These are phyloP conservation scores for Pelecanus crispus DNA, from an alignment of 2,113 vertebrate genomes.

Conservation along the genomic window DNA sequence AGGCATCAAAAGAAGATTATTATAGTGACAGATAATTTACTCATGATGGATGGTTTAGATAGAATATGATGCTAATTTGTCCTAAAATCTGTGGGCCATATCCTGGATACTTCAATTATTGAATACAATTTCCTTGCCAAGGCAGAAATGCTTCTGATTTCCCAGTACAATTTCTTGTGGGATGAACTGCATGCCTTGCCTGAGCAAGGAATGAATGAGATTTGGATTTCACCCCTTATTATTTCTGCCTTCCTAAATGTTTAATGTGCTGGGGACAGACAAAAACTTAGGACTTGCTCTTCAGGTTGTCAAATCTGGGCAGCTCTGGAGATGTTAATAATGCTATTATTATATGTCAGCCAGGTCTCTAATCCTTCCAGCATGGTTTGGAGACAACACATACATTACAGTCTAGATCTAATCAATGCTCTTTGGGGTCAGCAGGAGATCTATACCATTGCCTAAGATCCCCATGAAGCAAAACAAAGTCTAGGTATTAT, in stretches of 20 bases:
- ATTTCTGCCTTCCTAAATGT: constrained; percentile 2
- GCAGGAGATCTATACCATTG: not conserved
- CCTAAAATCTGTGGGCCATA: not conserved
- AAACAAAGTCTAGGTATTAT: not conserved
- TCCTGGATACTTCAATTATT: constrained; percentile 38
- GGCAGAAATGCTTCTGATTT: constrained; percentile 17
- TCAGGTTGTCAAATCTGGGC: not conserved
- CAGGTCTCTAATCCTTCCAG: not conserved
- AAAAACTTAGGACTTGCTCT: not conserved
- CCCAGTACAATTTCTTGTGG: not conserved
- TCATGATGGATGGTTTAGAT: not conserved
- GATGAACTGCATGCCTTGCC: not conserved
- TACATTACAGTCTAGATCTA: not conserved
- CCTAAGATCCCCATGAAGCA: not conserved
- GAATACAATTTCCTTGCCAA: not conserved
- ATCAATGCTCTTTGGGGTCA: not conserved
- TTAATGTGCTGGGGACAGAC: not conserved
- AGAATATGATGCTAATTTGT: constrained; percentile 11
- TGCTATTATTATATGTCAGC: not conserved
- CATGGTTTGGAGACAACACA: not conserved
- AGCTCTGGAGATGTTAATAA: not conserved
- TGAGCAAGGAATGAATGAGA: not conserved
- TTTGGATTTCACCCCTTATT: not conserved
- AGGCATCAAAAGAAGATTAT: constrained; percentile 11
- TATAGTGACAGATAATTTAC: constrained; percentile 12